Base-by-base conservation (phyloP, 2,888 invertebrate genomes). In the Calliopum simillimum region DNA sequence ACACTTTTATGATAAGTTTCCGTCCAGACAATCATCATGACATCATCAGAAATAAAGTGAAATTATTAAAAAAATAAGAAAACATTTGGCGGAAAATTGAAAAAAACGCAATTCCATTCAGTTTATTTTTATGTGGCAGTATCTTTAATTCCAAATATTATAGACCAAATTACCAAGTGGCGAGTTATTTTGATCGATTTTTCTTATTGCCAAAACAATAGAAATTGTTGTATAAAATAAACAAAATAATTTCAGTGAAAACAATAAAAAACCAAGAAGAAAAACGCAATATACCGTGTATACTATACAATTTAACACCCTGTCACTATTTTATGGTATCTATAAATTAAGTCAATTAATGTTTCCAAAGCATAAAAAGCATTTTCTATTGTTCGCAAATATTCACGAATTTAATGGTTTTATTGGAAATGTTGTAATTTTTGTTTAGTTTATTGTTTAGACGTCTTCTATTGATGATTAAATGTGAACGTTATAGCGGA, bases 171-270 rank as follows among this genome's bases (percentile, higher is more conserved):
- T 44, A 43, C 43, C 44, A 61, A 61, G 46, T 47, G 46, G 46
- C 46, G 21, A 14, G 12, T 19, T 61, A n/a, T n/a, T 46, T 61
- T 61, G 46, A 46, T 61, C 46, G 61, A 61, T 61, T 61, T 61
- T 61, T 46, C 58, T 33, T 33, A 33, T 33, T 33, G 33, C 33
- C 33, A 33, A n/a, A 33, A 33, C 33, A 41, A 6, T 16, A 59
- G n/a, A 43, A 16, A 3, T 53, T 55, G 5, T 55, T 14, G 56
- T 33, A n/a, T 25, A 12, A 21, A 23, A 33, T 14, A 23, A 56
- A 23, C 21, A 59, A 43, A 33, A n/a, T n/a, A 33, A 33, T 16
- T 4, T n/a, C 43, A 59, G 33, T n/a, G 33, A 33, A 59, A 59
- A 16, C n/a, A 43, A 41, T 41, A 41, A 16, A 23, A 14, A 56